A percentile compares a stretch with the other conserved stretches of the same genome.
Conservation (phyloP, 2,888 invertebrate species). For the Ceriagrion tenellum region DNA sequence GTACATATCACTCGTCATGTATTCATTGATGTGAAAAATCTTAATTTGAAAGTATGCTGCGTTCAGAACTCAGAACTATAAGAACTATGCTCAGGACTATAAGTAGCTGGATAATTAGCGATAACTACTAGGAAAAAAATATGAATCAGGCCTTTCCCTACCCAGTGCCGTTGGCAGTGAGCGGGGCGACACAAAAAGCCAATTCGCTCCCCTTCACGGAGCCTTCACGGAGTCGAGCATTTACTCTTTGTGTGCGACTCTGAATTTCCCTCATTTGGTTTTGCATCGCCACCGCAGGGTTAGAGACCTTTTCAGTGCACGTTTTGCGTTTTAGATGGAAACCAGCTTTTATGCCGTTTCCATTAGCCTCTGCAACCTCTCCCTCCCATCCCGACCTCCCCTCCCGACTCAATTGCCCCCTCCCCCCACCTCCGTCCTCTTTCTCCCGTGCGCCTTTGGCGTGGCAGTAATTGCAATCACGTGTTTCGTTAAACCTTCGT, state of each 20-base stretch:
- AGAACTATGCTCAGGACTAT: too few relatives aligned
- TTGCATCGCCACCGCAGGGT: not conserved
- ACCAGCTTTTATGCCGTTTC: slow-evolving; percentile 14
- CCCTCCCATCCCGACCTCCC: not conserved
- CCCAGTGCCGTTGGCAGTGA: not conserved
- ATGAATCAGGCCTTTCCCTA: too few relatives aligned
- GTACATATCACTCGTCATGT: too few relatives aligned
- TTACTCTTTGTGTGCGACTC: not conserved
- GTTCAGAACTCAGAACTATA: too few relatives aligned
- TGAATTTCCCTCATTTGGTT: not conserved
- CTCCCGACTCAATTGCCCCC: not conserved
- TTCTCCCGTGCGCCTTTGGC: slow-evolving; percentile 41
- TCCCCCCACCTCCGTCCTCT: not conserved
- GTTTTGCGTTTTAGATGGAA: slow-evolving; percentile 25
- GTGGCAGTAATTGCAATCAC: slow-evolving; percentile 62
- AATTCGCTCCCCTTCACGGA: not conserved
- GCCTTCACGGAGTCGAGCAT: not conserved
- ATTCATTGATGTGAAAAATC: too few relatives aligned
- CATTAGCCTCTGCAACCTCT: not conserved
- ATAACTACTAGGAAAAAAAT: not conserved
- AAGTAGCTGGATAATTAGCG: too few relatives aligned
- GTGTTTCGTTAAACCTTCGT: slow-evolving; percentile 65
- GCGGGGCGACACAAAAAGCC: not conserved
- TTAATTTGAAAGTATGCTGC: too few relatives aligned
- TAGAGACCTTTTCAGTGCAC: not conserved